phyloP scores from a whole-genome alignment of 2,888 invertebrate species.

The Ichneumoninae sp. region DNA sequence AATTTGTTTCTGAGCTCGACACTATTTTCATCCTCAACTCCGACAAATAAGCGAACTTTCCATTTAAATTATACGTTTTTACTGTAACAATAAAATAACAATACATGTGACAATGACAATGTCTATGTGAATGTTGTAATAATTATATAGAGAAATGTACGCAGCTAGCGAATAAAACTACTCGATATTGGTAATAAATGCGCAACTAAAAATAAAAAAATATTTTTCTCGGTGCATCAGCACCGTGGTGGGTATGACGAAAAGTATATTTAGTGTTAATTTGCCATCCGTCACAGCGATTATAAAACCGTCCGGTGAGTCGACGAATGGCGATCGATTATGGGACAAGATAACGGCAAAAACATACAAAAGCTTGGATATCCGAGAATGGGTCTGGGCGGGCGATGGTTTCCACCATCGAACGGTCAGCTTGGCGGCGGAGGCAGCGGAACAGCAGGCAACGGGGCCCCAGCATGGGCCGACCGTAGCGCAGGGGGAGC shows the following conservation, averaged over 20 bases:
- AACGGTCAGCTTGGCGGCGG: conserved; percentile 66
- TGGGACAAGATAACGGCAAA: background rate
- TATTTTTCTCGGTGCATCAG: background rate
- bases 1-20: background rate
- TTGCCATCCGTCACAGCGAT: background rate
- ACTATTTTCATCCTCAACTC: background rate
- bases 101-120: too few relatives aligned
- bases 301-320: background rate
- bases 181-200: too few relatives aligned
- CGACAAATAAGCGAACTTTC: background rate
- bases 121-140: too few relatives aligned
- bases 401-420: conserved; percentile 67
- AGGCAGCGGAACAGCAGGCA: conserved; percentile 55
- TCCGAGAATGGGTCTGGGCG: conserved; percentile 56
- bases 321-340: background rate
- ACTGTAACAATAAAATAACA: background rate
- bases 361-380: conserved; percentile 51
- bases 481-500: conserved; percentile 63
- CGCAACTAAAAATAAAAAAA: background rate
- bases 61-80: background rate
- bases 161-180: too few relatives aligned
- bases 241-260: background rate
- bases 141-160: too few relatives aligned
- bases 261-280: background rate
- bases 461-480: conserved; percentile 53